A percentile compares a stretch with the other conserved stretches of the same genome.
Conservation (phyloP, 2,888 invertebrate species). For the Muschampia plurimacula region DNA sequence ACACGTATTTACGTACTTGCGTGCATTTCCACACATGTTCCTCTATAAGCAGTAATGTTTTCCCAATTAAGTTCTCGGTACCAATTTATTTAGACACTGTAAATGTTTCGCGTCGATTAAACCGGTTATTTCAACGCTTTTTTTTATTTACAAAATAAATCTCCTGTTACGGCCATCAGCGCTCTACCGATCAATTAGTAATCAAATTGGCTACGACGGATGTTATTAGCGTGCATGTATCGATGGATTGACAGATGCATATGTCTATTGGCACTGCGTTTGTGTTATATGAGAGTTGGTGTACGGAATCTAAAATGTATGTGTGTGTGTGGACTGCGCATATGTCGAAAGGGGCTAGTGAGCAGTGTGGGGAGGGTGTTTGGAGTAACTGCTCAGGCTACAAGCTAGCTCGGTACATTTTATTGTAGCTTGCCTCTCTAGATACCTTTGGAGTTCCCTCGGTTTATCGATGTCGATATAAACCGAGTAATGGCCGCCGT, state of each 20-base stretch:
- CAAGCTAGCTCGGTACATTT: slow-evolving; percentile 83
- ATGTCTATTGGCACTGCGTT: slow-evolving; percentile 62
- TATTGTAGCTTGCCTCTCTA: slow-evolving; percentile 83
- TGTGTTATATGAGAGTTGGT: slow-evolving; percentile 59
- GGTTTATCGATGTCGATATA: slow-evolving; percentile 67
- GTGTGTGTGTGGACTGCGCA: slow-evolving; percentile 70
- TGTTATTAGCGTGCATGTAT: slow-evolving; percentile 60
- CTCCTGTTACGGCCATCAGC: slow-evolving; percentile 37
- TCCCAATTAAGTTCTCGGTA: slow-evolving; percentile 16
- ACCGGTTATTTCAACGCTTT: slow-evolving; percentile 25
- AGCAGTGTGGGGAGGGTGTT: slow-evolving; percentile 57
- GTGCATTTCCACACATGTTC: slow-evolving; percentile 19
- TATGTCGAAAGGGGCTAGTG: slow-evolving; percentile 61
- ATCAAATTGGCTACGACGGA: slow-evolving; percentile 57
- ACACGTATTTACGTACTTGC: neutral
- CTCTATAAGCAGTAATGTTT: slow-evolving; percentile 16
- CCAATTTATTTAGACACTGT: slow-evolving; percentile 31
- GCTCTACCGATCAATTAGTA: slow-evolving; percentile 59
- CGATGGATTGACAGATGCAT: slow-evolving; percentile 68
- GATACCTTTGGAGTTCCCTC: slow-evolving; percentile 64
- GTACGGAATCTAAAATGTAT: slow-evolving; percentile 44
- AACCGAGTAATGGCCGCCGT: slow-evolving; percentile 63
- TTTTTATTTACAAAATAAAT: slow-evolving; percentile 40
- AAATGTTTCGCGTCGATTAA: slow-evolving; percentile 28
- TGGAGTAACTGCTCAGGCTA: slow-evolving; percentile 81